phyloP scores from a whole-genome alignment of 2,113 vertebrate species.

The Daubentonia madagascariensis region DNA sequence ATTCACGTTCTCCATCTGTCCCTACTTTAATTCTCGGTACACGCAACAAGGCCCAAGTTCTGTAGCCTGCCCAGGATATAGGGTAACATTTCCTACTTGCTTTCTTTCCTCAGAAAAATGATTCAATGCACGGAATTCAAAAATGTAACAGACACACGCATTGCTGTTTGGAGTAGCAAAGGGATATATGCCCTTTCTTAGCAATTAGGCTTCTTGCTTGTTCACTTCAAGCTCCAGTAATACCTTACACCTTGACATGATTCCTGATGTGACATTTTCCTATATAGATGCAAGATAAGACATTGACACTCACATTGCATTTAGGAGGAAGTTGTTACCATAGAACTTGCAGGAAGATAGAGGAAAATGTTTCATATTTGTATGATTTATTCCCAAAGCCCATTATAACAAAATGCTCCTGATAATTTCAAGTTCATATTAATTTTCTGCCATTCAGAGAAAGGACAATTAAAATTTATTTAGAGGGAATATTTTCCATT shows the following conservation, averaged over 20 bases:
- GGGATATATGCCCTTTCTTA: neutral
- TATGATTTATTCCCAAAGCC: constrained; percentile 54
- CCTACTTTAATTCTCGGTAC: neutral
- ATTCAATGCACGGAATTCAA: neutral
- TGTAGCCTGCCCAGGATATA: neutral
- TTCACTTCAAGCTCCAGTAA: neutral
- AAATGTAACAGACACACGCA: neutral
- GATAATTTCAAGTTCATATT: constrained; percentile 64
- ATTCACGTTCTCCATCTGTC: constrained; percentile 31
- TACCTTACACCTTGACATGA: constrained; percentile 17
- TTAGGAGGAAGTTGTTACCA: constrained; percentile 26
- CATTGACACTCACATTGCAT: neutral
- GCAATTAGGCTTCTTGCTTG: constrained; percentile 21
- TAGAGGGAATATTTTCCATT: constrained; percentile 67
- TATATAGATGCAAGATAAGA: neutral
- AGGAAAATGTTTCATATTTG: constrained; percentile 51
- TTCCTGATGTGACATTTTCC: constrained; percentile 50
- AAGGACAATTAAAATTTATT: constrained; percentile 78
- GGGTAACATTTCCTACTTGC: neutral
- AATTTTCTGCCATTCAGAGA: constrained; percentile 59
- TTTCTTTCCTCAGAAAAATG: neutral
- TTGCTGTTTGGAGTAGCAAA: neutral
- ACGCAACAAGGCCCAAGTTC: neutral
- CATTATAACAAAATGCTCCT: constrained; percentile 40
- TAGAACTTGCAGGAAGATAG: neutral